Conservation (phyloP, 2,113 vertebrate species). For the Eulemur macaco region DNA sequence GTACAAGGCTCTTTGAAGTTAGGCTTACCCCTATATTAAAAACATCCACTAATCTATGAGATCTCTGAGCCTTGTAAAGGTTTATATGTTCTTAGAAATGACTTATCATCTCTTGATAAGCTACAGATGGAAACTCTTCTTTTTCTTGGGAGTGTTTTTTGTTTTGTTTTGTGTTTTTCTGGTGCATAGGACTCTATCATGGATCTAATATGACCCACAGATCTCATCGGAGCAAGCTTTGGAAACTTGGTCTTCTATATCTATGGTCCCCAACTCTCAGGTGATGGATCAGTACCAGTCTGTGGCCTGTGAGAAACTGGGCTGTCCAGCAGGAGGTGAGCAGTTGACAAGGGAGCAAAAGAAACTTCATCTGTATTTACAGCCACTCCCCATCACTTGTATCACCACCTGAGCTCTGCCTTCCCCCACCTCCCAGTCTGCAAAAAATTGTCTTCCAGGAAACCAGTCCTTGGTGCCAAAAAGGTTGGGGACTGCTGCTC, state of each 20-base stretch:
- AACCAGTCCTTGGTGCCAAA: too few species aligned
- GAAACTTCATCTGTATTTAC: too few species aligned
- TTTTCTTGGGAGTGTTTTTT: background rate
- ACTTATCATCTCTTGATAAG: background rate
- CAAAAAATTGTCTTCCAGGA: too few species aligned
- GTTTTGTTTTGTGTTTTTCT: background rate
- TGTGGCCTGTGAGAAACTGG: too few species aligned
- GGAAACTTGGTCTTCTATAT: background rate
- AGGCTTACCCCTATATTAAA: background rate
- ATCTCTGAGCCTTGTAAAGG: background rate
- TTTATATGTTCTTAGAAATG: background rate
- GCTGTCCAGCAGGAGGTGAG: too few species aligned
- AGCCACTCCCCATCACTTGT: too few species aligned
- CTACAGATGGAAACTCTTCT: background rate
- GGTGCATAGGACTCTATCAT: fast-evolving
- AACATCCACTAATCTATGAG: background rate
- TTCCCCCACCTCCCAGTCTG: too few species aligned
- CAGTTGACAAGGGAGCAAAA: too few species aligned
- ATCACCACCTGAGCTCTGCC: too few species aligned
- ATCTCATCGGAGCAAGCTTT: background rate
- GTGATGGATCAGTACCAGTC: too few species aligned
- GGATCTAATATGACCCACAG: background rate
- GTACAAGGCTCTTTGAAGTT: background rate
- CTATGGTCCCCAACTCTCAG: too few species aligned
- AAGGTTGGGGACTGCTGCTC: too few species aligned